Conservation (phyloP, 2,113 vertebrate genomes). For the Oostethus manadensis region DNA sequence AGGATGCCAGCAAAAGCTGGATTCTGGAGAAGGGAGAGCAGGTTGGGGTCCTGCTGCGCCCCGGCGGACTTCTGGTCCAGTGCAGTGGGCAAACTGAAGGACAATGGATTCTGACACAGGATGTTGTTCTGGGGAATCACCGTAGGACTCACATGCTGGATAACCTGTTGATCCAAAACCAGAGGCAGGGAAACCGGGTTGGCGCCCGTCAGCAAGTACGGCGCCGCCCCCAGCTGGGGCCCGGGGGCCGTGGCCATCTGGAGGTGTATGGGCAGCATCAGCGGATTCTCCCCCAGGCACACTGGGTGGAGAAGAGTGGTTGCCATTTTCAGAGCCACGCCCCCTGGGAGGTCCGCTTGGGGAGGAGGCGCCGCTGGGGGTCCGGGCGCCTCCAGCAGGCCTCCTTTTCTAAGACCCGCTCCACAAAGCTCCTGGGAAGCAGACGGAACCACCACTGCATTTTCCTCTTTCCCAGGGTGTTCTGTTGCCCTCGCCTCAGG, state of each 20-base stretch:
- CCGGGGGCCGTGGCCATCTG: conserved; percentile 82
- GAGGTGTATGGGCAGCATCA: conserved; percentile 91
- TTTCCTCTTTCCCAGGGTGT: conserved; percentile 79
- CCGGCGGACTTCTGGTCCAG: conserved; percentile 79
- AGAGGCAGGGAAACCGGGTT: conserved; percentile 86
- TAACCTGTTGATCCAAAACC: conserved; percentile 90
- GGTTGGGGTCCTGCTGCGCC: conserved; percentile 76
- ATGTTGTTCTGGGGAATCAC: conserved; percentile 79
- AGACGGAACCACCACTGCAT: conserved; percentile 73
- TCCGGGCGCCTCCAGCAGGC: conserved; percentile 73
- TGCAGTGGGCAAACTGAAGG: conserved; percentile 66
- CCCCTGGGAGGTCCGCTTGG: conserved; percentile 75
- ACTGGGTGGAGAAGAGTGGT: conserved; percentile 91
- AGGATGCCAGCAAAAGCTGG: conserved; percentile 86
- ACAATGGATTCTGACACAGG: conserved; percentile 74
- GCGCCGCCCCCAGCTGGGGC: conserved; percentile 78
- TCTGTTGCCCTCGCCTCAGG: conserved; percentile 36
- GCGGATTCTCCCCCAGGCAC: conserved; percentile 88
- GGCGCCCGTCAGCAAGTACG: conserved; percentile 88
- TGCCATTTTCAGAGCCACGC: conserved; percentile 86
- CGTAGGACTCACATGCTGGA: conserved; percentile 89
- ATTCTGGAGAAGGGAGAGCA: conserved; percentile 84
- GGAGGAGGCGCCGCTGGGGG: conserved; percentile 77
- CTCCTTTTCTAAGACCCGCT: conserved; percentile 81
- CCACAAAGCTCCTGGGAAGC: conserved; percentile 82